Conservation (phyloP, 1,140 invertebrate genomes). For the Lucilia cuprina region DNA sequence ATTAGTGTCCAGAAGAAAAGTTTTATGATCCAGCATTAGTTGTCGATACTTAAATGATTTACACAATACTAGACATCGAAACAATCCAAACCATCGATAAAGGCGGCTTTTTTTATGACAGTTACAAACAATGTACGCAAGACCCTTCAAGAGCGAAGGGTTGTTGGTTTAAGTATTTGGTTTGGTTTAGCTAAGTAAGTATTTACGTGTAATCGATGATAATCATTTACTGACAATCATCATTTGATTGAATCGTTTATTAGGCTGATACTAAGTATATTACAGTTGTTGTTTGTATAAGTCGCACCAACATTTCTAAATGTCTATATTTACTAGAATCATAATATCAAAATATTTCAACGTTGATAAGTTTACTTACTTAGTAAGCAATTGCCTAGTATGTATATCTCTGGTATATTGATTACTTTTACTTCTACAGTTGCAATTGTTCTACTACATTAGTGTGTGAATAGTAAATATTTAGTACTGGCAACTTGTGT, state of each 20-base stretch:
- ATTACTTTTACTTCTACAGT: background rate
- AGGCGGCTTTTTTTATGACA: background rate
- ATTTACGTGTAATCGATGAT: background rate
- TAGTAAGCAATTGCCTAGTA: background rate
- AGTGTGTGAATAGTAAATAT: background rate
- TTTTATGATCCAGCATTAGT: conserved; percentile 11
- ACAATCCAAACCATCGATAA: background rate
- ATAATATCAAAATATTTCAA: background rate
- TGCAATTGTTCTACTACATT: background rate
- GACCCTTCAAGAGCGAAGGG: background rate
- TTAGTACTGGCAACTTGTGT: background rate
- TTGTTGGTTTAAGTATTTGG: background rate
- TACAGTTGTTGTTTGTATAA: background rate
- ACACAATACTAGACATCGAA: background rate
- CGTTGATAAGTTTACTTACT: background rate
- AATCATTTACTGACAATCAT: background rate
- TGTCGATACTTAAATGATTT: conserved; percentile 10
- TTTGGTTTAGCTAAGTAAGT: background rate
- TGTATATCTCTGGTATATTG: background rate
- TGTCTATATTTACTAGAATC: too few species aligned
- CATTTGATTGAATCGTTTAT: background rate
- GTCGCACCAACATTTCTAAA: background rate
- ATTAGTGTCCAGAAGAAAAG: background rate
- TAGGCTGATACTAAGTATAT: background rate
- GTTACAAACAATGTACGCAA: background rate